phyloP scores from a whole-genome alignment of 2,888 invertebrate genomes.

The Acleris literana region DNA sequence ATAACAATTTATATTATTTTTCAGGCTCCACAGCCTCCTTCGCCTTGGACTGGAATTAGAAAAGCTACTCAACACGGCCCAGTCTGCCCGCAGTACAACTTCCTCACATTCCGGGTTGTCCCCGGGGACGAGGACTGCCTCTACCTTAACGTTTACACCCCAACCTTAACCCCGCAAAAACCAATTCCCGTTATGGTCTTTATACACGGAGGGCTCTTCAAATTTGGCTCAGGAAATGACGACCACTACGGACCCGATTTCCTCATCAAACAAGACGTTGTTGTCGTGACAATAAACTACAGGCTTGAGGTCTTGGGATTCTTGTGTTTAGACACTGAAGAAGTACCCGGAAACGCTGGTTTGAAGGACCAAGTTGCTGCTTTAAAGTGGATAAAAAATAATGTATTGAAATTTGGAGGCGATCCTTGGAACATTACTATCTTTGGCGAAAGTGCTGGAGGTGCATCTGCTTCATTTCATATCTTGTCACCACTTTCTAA shows the following conservation, averaged over 20 bases:
- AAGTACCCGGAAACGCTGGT: conserved; percentile 84
- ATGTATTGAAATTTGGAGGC: conserved; percentile 57
- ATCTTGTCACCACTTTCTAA: conserved; percentile 60
- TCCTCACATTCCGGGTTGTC: conserved; percentile 20
- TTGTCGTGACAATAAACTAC: conserved; percentile 83
- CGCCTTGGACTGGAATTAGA: conserved; percentile 37
- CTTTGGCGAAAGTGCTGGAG: conserved; percentile 64
- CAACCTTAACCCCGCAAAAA: conserved; percentile 41
- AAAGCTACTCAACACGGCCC: conserved; percentile 35
- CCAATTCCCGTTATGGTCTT: conserved; percentile 60
- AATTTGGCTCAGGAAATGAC: conserved; percentile 62
- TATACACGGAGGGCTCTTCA: conserved; percentile 60
- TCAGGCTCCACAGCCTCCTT: conserved; percentile 34
- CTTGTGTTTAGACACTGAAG: conserved; percentile 75
- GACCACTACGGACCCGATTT: conserved; percentile 81
- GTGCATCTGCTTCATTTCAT: conserved; percentile 50
- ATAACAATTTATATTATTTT: neutral
- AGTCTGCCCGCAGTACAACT: conserved; percentile 25
- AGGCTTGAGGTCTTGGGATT: conserved; percentile 81
- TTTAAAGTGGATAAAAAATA: conserved; percentile 56
- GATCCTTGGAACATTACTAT: conserved; percentile 54
- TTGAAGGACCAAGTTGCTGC: conserved; percentile 68
- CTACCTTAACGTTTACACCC: conserved; percentile 60
- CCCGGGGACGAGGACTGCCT: conserved; percentile 56
- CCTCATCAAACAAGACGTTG: conserved; percentile 75